These are phyloP conservation scores for Trichopria drosophilae DNA, from an alignment of 2,888 invertebrate species.

Conservation along the genomic window DNA sequence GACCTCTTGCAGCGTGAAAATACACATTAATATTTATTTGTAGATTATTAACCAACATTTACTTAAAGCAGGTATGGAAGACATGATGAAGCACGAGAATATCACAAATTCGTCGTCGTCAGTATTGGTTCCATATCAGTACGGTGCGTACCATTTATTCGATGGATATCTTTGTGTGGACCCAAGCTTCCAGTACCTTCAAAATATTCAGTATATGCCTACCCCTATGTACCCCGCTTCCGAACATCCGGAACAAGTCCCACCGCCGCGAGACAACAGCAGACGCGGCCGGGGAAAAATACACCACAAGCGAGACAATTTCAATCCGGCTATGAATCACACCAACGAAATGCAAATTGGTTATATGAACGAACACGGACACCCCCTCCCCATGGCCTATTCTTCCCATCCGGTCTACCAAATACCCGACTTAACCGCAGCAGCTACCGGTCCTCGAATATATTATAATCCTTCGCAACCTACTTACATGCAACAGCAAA, in stretches of 20 bases:
- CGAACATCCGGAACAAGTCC: constrained; percentile 39
- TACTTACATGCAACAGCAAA: constrained; percentile 38
- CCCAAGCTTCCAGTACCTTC: constrained; percentile 61
- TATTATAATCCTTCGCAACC: constrained; percentile 29
- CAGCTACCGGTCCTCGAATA: constrained; percentile 43
- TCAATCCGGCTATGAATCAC: constrained; percentile 43
- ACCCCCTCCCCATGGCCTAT: constrained; percentile 37
- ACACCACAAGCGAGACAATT: constrained; percentile 37
- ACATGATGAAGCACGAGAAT: constrained; percentile 29
- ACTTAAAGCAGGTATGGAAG: constrained; percentile 27
- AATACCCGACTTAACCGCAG: constrained; percentile 37
- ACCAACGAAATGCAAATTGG: constrained; percentile 44
- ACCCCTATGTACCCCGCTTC: constrained; percentile 37
- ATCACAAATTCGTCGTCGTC: constrained; percentile 28
- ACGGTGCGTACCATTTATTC: constrained; percentile 38
- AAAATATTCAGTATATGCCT: constrained; percentile 59
- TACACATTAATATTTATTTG: constrained; percentile 8
- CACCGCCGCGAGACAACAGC: constrained; percentile 36
- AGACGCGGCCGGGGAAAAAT: constrained; percentile 45
- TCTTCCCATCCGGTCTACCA: constrained; percentile 36
- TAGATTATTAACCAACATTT: not conserved
- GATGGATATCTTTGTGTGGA: constrained; percentile 37
- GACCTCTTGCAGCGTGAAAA: not conserved
- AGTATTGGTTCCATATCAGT: constrained; percentile 35
- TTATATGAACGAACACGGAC: constrained; percentile 43